Evolutionary conservation across 1,140 invertebrate species (phyloP).

Genomic region (Cotesia vestalis): DNA sequence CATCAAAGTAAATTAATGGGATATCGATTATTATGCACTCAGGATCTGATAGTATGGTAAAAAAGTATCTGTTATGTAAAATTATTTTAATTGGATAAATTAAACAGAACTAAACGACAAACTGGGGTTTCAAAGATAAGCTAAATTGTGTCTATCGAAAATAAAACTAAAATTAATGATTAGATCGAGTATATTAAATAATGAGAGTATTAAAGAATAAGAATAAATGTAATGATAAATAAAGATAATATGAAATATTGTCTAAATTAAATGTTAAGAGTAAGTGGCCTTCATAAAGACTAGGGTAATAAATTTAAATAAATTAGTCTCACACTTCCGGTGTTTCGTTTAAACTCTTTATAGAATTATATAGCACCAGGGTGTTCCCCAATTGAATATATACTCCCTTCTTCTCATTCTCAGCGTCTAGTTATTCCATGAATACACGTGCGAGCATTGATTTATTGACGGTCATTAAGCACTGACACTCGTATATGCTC

Average conservation of each 20-base stretch:
- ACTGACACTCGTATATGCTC: conserved; percentile 28
- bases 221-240: neutral
- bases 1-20: too few species aligned
- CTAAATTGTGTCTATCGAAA: too few species aligned
- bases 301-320: conserved; percentile 21
- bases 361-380: conserved; percentile 25
- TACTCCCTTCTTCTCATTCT: conserved; percentile 1
- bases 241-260: conserved; percentile 7
- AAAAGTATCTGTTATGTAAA: too few species aligned
- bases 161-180: too few species aligned
- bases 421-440: conserved; percentile 17
- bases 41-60: too few species aligned
- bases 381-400: conserved; percentile 28
- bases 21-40: too few species aligned
- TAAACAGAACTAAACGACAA: too few species aligned
- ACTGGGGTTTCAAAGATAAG: too few species aligned
- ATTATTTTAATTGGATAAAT: too few species aligned
- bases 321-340: conserved; percentile 27
- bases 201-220: neutral
- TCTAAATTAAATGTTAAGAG: conserved; percentile 18
- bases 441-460: conserved; percentile 27
- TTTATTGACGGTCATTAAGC: conserved; percentile 33
- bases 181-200: neutral
- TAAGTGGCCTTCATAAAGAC: conserved; percentile 13
- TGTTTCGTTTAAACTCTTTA: conserved; percentile 16